A percentile compares a stretch with the other conserved stretches of the same genome.
Evolutionary conservation across 1,140 invertebrate species (phyloP).

Genomic region (Calosoma granatense): DNA sequence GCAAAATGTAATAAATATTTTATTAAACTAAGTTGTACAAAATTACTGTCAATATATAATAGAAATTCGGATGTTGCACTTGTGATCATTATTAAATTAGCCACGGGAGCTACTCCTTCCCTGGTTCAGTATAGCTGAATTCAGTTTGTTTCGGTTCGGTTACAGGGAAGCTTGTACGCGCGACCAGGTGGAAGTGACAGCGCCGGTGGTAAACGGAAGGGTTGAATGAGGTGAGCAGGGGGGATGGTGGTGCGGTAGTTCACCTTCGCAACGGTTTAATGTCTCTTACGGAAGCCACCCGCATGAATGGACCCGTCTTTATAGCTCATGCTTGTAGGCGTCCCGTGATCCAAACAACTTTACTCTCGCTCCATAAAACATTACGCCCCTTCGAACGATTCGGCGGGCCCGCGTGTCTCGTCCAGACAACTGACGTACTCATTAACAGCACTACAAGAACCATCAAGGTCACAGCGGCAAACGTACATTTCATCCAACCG

Average conservation of each 20-base stretch:
- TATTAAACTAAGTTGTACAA: too few relatives aligned
- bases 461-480: not conserved
- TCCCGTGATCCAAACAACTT: conserved; percentile 13
- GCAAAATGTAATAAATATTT: too few relatives aligned
- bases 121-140: too few relatives aligned
- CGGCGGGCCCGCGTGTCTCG: not conserved
- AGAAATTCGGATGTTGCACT: too few relatives aligned
- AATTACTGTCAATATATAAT: too few relatives aligned
- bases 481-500: too few relatives aligned
- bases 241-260: not conserved
- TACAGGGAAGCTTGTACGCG: not conserved
- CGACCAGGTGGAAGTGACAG: conserved; percentile 8
- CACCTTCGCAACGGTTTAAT: conserved; percentile 5
- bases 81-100: too few relatives aligned
- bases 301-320: conserved; percentile 14
- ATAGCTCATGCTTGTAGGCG: conserved; percentile 11
- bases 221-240: not conserved
- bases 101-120: too few relatives aligned
- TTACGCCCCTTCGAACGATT: conserved; percentile 1
- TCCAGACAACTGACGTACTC: not conserved
- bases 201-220: not conserved
- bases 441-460: conserved; percentile 1
- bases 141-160: not conserved
- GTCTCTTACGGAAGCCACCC: not conserved
- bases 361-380: conserved; percentile 16